Evolutionary conservation across 2,888 invertebrate genomes (phyloP), one percentile per base, ranked within the genome.

Genomic region (Trissolcus brochymenae): DNA sequence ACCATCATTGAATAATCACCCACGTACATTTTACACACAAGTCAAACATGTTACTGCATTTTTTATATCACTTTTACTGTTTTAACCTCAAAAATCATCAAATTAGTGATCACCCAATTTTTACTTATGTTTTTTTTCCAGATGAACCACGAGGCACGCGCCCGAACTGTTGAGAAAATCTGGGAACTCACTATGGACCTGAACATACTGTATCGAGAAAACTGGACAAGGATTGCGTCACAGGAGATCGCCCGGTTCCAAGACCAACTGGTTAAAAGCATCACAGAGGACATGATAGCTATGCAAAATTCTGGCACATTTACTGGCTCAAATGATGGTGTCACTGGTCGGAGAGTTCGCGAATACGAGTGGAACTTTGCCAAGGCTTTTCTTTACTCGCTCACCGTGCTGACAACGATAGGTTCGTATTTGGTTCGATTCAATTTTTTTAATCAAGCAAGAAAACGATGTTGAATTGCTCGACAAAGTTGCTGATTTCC

Each of bases 361-460:
- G 93, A 94, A 82, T 93, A 94, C 88, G 95, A 96, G 88, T 96
- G 96, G 96, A 95, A 94, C 88, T 94, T 96, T 88, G 95, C 96
- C 66, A 93, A 94, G 85, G 96, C 98, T 65, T 98, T 98, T 90
- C 93, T 98, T 84, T 98, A 98, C 90, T 97, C 97, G 19, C 92
- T 98, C 82, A 98, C 98, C 43, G 96, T 98, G 80, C 92, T 98
- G 84, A 98, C 97, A 59, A 98, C 96, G 76, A 95, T 96, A 88
- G 96, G 96, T 96, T 89, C 94, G 94, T 91, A 78, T 14, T 46
- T 46, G 1, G 11, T 2, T 43, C 3, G n/a, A 14, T 14, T 46
- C 6, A 46, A 46, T 46, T 46, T 46, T 19, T 16, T 6, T 6
- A 14, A n/a, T 16, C 46, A 6, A 46, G 16, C 46, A 46, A n/a